phyloP scores from a whole-genome alignment of 1,140 invertebrate genomes.

The Metopolophium dirhodum region DNA sequence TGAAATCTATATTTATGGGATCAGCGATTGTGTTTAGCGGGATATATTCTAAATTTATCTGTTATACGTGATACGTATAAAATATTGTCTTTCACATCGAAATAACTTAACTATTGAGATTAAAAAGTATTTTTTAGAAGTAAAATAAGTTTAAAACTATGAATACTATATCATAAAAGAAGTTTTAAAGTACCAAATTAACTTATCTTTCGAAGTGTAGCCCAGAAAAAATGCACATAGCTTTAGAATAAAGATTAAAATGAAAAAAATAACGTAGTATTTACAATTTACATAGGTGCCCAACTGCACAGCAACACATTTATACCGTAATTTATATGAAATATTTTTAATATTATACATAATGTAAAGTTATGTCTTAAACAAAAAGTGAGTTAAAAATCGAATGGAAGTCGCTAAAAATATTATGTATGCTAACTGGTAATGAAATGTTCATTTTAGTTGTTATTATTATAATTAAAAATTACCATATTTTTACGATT shows the following conservation, averaged over 20 bases:
- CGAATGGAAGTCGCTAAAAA: too few species aligned
- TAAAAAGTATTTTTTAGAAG: slow-evolving; percentile 1
- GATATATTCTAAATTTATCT: slow-evolving; percentile 23
- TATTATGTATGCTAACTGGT: too few species aligned
- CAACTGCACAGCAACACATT: neutral
- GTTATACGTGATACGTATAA: slow-evolving; percentile 19
- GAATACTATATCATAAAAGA: neutral
- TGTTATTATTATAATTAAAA: too few species aligned
- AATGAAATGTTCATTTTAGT: too few species aligned
- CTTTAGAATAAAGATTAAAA: neutral
- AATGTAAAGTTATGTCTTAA: too few species aligned
- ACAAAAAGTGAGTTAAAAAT: too few species aligned
- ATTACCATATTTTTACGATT: too few species aligned
- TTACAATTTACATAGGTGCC: neutral
- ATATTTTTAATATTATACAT: neutral
- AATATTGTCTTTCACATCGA: neutral
- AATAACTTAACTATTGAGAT: neutral
- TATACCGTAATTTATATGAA: neutral
- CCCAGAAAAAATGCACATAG: neutral
- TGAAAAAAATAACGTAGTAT: neutral
- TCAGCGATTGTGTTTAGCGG: slow-evolving; percentile 17
- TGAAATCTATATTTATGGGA: slow-evolving; percentile 44
- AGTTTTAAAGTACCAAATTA: neutral
- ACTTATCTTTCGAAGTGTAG: neutral
- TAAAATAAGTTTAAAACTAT: neutral